phyloP scores from a whole-genome alignment of 92 coral and sea anemone genomes.

The Epizoanthus illoricatus region DNA sequence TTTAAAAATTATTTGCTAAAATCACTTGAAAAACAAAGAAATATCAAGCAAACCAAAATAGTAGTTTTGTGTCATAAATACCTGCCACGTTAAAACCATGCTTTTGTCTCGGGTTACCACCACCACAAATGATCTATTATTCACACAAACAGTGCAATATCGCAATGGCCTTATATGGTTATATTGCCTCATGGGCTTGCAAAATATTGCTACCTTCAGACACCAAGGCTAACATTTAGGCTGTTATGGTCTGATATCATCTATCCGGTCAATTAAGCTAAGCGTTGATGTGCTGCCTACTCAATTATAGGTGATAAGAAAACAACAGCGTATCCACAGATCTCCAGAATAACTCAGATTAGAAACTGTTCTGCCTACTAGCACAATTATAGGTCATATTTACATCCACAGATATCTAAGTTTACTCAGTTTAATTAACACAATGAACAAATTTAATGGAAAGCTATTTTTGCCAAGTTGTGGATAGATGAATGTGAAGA shows the following conservation, averaged over 20 bases:
- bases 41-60: background rate
- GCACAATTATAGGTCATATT: background rate
- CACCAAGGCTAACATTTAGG: background rate
- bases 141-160: background rate
- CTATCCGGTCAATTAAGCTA: background rate
- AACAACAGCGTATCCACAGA: too few relatives aligned
- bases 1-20: too few relatives aligned
- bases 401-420: too few relatives aligned
- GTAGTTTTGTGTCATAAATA: background rate
- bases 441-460: too few relatives aligned
- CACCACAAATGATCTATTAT: background rate
- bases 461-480: too few relatives aligned
- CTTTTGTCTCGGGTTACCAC: too few relatives aligned
- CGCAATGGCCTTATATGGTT: background rate
- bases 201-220: background rate
- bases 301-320: background rate
- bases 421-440: too few relatives aligned
- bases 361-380: background rate
- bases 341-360: too few relatives aligned
- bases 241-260: background rate
- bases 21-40: too few relatives aligned
- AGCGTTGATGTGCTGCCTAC: background rate
- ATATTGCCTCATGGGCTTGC: background rate
- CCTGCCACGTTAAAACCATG: background rate
- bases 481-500: too few relatives aligned